Evolutionary conservation across 2,797 vertebrate genomes (phyloP).

Genomic region (Catharus ustulatus): DNA sequence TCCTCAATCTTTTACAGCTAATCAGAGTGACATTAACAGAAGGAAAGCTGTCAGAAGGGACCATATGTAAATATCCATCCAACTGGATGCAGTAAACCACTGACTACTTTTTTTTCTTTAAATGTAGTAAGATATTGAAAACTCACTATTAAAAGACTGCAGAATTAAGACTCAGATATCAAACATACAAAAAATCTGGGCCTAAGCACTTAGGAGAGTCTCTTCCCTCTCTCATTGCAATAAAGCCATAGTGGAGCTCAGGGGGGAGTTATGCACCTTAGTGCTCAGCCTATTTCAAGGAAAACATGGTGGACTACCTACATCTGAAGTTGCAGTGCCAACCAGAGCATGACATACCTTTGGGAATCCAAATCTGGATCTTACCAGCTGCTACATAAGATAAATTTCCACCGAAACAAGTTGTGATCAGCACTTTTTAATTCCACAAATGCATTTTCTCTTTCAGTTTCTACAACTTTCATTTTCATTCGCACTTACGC

Average conservation of each 20-base stretch:
- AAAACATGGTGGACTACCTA: background rate
- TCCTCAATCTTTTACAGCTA: conserved; percentile 1
- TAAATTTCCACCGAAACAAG: background rate
- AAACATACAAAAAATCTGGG: background rate
- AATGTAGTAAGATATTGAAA: background rate
- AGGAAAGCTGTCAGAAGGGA: background rate
- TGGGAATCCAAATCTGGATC: background rate
- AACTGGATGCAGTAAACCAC: background rate
- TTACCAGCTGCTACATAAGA: background rate
- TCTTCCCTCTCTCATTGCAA: background rate
- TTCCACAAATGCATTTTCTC: background rate
- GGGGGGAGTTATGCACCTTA: rapidly evolving
- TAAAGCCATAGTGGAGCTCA: background rate
- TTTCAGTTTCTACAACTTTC: background rate
- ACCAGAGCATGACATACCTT: background rate
- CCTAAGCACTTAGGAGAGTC: background rate
- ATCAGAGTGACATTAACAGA: background rate
- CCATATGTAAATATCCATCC: background rate
- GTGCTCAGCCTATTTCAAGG: background rate
- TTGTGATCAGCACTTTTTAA: background rate
- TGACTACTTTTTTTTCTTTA: background rate
- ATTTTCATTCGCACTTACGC: background rate
- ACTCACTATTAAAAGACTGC: background rate
- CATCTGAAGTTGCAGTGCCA: background rate
- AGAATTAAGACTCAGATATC: background rate